Percentiles rank a stretch among this genome's conserved stretches.
phyloP scores from a whole-genome alignment of 2,888 invertebrate genomes.

The Drosophila ustulata region DNA sequence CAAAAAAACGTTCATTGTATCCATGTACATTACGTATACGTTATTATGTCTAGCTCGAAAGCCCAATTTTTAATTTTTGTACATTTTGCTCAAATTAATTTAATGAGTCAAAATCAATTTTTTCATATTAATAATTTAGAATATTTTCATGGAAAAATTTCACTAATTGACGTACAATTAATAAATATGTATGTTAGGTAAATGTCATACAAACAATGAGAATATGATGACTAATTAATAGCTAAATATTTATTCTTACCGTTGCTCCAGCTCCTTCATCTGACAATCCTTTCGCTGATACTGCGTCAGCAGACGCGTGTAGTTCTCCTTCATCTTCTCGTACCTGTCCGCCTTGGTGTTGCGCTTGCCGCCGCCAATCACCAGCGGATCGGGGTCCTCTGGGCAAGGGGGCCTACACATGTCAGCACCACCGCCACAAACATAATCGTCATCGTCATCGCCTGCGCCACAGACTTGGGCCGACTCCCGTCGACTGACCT shows the following conservation, averaged over 20 bases:
- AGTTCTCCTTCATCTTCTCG: constrained; percentile 82
- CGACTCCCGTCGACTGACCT: constrained; percentile 63
- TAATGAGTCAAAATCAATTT: no score
- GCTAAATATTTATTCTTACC: constrained; percentile 44
- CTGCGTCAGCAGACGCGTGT: constrained; percentile 78
- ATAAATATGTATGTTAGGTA: no score
- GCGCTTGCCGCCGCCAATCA: constrained; percentile 69
- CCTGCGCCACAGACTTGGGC: constrained; percentile 11
- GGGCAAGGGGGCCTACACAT: constrained; percentile 42
- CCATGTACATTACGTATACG: no score
- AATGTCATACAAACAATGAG: no score
- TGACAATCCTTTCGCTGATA: constrained; percentile 82
- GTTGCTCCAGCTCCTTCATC: constrained; percentile 78
- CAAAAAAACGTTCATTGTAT: no score
- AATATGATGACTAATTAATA: no score
- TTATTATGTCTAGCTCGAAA: no score
- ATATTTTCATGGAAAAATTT: no score
- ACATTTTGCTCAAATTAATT: no score
- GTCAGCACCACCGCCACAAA: not conserved
- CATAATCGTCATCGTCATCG: constrained; percentile 33
- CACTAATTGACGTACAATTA: no score
- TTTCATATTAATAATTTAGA: no score
- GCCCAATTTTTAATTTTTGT: no score
- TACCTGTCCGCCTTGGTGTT: constrained; percentile 73
- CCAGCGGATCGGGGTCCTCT: constrained; percentile 71